Evolutionary conservation across 2,797 vertebrate species (phyloP).

Genomic region (Sarcoramphus papa): DNA sequence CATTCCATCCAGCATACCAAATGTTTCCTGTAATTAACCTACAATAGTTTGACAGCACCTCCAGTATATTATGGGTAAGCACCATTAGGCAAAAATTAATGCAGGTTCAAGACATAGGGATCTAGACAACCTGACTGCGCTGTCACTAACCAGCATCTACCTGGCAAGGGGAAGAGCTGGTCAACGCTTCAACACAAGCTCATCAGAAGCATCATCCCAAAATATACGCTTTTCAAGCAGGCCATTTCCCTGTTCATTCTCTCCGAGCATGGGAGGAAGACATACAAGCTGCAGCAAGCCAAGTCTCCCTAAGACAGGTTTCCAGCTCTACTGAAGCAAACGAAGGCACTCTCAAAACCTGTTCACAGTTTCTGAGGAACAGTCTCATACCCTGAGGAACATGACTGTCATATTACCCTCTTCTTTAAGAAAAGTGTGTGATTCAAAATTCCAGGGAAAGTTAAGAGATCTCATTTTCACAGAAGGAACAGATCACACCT

Average conservation of each 20-base stretch:
- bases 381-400: neutral
- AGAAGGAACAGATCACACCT: neutral
- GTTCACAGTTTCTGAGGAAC: neutral
- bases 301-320: neutral
- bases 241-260: neutral
- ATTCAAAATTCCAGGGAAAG: neutral
- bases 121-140: neutral
- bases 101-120: neutral
- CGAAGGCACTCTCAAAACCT: neutral
- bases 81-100: neutral
- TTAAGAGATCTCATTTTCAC: neutral
- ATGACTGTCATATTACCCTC: neutral
- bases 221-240: neutral
- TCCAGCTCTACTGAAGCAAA: neutral
- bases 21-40: slow-evolving; percentile 18
- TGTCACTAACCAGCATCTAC: neutral
- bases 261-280: neutral
- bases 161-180: neutral
- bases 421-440: neutral
- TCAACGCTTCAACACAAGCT: neutral
- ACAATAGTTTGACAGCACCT: neutral
- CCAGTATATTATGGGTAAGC: neutral
- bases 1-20: neutral
- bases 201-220: neutral
- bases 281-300: neutral